Percentiles rank a stretch among this genome's conserved stretches.
These are phyloP conservation scores for Deilephila porcellus DNA, from an alignment of 2,888 invertebrate genomes.

Conservation along the genomic window DNA sequence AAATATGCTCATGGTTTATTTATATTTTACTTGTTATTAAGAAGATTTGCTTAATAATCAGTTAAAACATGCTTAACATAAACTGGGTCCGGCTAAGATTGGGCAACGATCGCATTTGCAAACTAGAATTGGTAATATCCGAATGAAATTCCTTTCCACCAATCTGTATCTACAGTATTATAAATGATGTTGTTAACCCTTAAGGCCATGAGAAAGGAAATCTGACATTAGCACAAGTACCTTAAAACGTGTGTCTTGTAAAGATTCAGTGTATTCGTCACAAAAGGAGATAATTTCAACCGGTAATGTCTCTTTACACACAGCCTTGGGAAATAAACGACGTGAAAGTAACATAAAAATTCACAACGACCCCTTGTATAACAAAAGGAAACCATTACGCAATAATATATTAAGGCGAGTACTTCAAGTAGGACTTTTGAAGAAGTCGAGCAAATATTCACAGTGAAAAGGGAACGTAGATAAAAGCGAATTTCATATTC, in stretches of 20 bases:
- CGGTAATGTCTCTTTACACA: neutral
- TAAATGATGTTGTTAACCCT: too few relatives aligned
- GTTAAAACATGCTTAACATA: too few relatives aligned
- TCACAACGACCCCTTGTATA: neutral
- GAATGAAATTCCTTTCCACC: too few relatives aligned
- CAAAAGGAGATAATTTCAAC: neutral
- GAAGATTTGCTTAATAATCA: too few relatives aligned
- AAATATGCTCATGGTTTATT: neutral
- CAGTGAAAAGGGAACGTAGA: slow-evolving; percentile 17
- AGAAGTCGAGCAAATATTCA: neutral
- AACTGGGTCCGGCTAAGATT: too few relatives aligned
- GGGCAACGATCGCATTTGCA: too few relatives aligned
- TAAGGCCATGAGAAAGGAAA: too few relatives aligned
- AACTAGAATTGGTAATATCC: too few relatives aligned
- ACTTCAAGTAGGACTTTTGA: neutral
- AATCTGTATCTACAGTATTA: too few relatives aligned
- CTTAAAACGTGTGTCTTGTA: neutral
- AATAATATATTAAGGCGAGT: neutral
- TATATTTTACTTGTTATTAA: too few relatives aligned
- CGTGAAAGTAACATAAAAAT: slow-evolving; percentile 2
- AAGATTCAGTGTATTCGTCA: neutral
- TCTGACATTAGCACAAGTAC: too few relatives aligned
- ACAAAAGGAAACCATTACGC: neutral
- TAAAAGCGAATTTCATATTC: slow-evolving; percentile 32
- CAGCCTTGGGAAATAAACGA: neutral